Percentiles rank a stretch among this genome's conserved stretches.
These are phyloP conservation scores for Trachops cirrhosus DNA, from an alignment of 2,797 vertebrate species.

Conservation along the genomic window DNA sequence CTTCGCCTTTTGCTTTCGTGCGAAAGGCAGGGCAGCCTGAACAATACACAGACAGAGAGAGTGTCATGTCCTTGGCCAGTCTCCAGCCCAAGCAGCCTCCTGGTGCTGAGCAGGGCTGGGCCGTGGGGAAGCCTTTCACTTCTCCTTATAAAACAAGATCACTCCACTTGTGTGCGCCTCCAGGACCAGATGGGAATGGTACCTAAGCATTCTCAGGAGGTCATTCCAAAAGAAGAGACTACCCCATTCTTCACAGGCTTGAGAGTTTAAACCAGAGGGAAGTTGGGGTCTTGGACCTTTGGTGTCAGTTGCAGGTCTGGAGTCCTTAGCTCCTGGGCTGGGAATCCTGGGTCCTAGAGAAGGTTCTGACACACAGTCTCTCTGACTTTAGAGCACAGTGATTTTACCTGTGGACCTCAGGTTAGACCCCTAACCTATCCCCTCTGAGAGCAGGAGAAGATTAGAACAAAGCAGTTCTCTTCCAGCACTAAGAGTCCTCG, in stretches of 20 bases:
- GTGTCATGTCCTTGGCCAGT: constrained; percentile 45
- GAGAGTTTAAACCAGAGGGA: not conserved
- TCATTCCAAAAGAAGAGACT: not conserved
- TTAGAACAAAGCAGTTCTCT: not conserved
- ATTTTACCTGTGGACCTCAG: not conserved
- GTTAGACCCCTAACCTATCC: not conserved
- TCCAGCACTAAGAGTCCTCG: not conserved
- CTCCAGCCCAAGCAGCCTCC: constrained; percentile 26
- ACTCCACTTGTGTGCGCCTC: not conserved
- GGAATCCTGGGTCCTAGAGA: not conserved
- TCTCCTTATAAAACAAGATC: not conserved
- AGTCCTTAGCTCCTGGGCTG: not conserved
- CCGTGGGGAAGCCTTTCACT: not conserved
- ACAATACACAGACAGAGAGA: constrained; percentile 44
- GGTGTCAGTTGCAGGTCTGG: not conserved
- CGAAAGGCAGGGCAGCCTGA: constrained; percentile 64
- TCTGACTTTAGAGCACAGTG: not conserved
- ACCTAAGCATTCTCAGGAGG: not conserved
- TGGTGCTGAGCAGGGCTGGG: not conserved
- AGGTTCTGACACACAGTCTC: not conserved
- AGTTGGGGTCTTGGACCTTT: not conserved
- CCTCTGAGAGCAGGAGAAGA: not conserved
- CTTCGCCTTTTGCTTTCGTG: constrained; percentile 53
- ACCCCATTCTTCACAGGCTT: not conserved
- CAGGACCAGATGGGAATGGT: not conserved